Conservation (phyloP, 1,140 invertebrate species). For the Carcinoscorpius rotundicauda region DNA sequence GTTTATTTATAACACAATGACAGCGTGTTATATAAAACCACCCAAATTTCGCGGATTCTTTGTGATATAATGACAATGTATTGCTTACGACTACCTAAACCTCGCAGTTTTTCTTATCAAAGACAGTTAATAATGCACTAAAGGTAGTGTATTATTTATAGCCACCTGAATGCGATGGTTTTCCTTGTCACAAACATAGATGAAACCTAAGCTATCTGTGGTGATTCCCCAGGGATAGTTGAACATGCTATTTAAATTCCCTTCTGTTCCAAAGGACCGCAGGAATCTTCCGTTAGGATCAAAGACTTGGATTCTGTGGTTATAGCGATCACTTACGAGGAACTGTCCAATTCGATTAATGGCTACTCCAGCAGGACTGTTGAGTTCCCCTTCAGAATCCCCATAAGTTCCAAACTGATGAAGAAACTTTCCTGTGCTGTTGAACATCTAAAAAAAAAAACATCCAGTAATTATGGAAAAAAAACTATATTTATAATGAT, state of each 20-base stretch:
- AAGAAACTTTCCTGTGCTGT: slow-evolving; percentile 68
- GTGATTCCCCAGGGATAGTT: slow-evolving; percentile 98
- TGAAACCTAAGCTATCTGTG: slow-evolving; percentile 92
- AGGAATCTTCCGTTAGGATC: slow-evolving; percentile 83
- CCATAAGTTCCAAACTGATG: slow-evolving; percentile 91
- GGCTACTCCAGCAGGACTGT: slow-evolving; percentile 87
- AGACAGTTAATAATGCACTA: no score
- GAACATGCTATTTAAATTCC: slow-evolving; percentile 60
- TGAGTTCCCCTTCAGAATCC: slow-evolving; percentile 86
- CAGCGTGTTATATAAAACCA: no score
- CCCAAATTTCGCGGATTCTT: no score
- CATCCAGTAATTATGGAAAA: neutral
- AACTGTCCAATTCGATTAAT: slow-evolving; percentile 91
- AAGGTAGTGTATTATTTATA: neutral
- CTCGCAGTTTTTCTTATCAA: no score
- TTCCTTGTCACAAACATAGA: slow-evolving; percentile 98
- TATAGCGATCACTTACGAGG: slow-evolving; percentile 86
- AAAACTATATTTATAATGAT: neutral
- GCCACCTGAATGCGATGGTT: slow-evolving; percentile 65
- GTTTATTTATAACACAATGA: no score
- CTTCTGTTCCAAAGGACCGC: slow-evolving; percentile 82
- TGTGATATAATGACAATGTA: no score
- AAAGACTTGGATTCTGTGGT: slow-evolving; percentile 91
- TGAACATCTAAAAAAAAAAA: slow-evolving; percentile 47
- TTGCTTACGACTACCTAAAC: no score